These are phyloP conservation scores for Physella acuta DNA, from an alignment of 1,140 invertebrate species.

Conservation along the genomic window DNA sequence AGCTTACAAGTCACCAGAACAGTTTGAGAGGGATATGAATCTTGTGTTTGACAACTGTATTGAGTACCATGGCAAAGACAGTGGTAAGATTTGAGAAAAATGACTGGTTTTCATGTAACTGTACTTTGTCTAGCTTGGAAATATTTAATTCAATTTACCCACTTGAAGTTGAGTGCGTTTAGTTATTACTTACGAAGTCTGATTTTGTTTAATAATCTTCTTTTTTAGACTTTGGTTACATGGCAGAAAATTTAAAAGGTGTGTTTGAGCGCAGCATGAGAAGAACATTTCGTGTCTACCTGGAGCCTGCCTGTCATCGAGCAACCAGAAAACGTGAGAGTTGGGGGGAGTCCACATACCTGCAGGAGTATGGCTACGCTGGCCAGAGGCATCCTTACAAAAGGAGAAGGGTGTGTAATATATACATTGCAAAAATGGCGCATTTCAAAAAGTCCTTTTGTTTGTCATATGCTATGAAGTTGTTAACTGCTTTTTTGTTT, in stretches of 20 bases:
- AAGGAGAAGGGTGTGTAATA: no score
- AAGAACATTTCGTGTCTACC: constrained; percentile 19
- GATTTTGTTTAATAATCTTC: no score
- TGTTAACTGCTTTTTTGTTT: constrained; percentile 3
- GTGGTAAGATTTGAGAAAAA: constrained; percentile 77
- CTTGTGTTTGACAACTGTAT: constrained; percentile 88
- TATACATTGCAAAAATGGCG: no score
- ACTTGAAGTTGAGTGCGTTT: no score
- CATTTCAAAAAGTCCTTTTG: no score
- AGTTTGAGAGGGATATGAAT: constrained; percentile 85
- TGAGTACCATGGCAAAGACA: constrained; percentile 86
- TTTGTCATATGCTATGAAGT: no score
- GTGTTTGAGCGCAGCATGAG: constrained; percentile 22
- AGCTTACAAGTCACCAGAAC: constrained; percentile 74
- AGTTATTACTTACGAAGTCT: no score
- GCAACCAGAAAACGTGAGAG: background rate
- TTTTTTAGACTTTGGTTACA: constrained; percentile 8
- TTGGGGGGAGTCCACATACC: background rate
- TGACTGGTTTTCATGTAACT: no score
- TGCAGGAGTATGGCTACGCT: constrained; percentile 1
- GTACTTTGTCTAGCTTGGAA: no score
- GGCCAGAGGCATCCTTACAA: background rate
- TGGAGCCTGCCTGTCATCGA: constrained; percentile 11
- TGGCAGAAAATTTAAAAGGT: constrained; percentile 25
- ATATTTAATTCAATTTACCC: no score